Evolutionary conservation across 2,797 vertebrate genomes (phyloP).

Genomic region (Anabacerthia variegaticeps): DNA sequence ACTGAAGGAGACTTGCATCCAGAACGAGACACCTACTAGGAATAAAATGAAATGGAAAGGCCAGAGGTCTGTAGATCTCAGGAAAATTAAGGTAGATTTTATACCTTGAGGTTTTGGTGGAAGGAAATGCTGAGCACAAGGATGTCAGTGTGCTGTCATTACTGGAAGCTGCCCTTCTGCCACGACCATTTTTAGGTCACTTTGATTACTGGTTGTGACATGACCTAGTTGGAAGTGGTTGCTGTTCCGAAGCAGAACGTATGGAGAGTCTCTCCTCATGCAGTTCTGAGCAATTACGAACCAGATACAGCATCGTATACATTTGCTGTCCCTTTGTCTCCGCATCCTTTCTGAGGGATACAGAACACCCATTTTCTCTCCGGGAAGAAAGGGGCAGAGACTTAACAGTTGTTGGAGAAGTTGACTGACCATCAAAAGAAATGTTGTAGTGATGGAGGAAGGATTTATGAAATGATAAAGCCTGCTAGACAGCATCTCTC

Average conservation of each 20-base stretch:
- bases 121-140: not conserved
- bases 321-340: not conserved
- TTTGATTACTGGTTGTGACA: not conserved
- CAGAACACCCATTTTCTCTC: not conserved
- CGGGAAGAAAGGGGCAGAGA: not conserved
- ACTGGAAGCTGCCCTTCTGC: not conserved
- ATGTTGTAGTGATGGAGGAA: not conserved
- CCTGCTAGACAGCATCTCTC: not conserved
- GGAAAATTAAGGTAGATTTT: not conserved
- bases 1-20: not conserved
- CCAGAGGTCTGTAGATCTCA: not conserved
- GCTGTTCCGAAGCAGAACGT: not conserved
- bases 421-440: not conserved
- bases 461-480: not conserved
- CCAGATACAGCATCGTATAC: not conserved
- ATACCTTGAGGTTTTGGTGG: not conserved
- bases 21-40: not conserved
- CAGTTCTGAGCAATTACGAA: not conserved
- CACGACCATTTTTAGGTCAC: not conserved
- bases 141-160: not conserved
- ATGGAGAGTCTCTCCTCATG: not conserved
- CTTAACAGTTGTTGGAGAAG: not conserved
- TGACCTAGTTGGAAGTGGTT: slow-evolving; percentile 25
- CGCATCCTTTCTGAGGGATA: not conserved
- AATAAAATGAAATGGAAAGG: not conserved